Evolutionary conservation across 2,797 vertebrate species (phyloP), one percentile per base, ranked within the genome.

Genomic region (Rhynchotus rufescens): DNA sequence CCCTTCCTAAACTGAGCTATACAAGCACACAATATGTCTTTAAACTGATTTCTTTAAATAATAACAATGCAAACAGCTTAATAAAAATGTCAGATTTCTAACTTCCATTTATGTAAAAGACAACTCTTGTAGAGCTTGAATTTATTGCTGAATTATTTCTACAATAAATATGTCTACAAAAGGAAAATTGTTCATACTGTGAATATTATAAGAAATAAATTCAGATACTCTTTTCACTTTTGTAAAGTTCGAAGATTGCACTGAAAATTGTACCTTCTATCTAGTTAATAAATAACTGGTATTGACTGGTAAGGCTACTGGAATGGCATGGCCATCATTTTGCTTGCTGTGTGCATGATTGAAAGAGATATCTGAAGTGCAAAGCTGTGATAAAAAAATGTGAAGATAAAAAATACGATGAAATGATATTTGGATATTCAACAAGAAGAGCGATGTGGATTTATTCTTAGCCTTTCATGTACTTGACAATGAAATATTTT

Each of bases 401-500:
- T 68, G 47, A 69, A 84, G 38, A 88, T 75, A 23, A 89, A 85
- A 90, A 56, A 66, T 56, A 56, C 6, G 74, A 91, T 75, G 90
- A 86, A 89, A 93, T 93, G 36, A 61, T 92, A 85, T 65, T 62
- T 93, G 90, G 86, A 84, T 94, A 85, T 89, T 95, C 87, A 81
- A 38, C 80, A 91, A 91, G 86, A 84, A 65, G 88, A 80, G 65
- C 65, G 77, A 23, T 87, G 21, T 0, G 13, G 60, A 44, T 73
- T 96, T 94, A 88, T 93, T 92, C 89, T 91, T 91, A 62, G 91
- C 78, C 93, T 91, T 94, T 95, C 74, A 61, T 42, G 71, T 87
- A 87, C 71, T 69, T 96, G 93, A 94, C 90, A 93, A 90, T 89
- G 88, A 95, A 96, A 86, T 77, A 76, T 89, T 96, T 96, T 94